phyloP scores from a whole-genome alignment of 2,888 invertebrate genomes.

The Ormyrus nitidulus region DNA sequence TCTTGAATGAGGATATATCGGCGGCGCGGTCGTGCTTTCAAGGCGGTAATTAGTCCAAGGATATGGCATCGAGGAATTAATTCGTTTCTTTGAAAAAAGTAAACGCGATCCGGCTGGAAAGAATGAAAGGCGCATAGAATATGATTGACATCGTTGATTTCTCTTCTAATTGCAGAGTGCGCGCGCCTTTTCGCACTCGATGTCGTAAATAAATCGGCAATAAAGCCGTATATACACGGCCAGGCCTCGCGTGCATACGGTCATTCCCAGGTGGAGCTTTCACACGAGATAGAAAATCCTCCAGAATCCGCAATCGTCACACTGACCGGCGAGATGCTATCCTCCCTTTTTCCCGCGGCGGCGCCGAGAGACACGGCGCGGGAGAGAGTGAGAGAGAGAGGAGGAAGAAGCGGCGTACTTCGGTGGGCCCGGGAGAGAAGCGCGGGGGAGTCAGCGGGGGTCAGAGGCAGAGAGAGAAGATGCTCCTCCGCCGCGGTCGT shows the following conservation, averaged over 20 bases:
- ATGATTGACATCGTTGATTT: not conserved
- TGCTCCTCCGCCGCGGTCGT: constrained; percentile 70
- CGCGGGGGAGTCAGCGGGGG: constrained; percentile 73
- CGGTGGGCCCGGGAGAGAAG: constrained; percentile 36
- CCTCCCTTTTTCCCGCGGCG: constrained; percentile 19
- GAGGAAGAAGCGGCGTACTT: constrained; percentile 52
- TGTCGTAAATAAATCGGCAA: too few species aligned
- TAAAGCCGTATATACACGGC: too few species aligned
- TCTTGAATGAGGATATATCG: not conserved
- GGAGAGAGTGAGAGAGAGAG: constrained; percentile 55
- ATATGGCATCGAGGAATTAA: constrained; percentile 1
- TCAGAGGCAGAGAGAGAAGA: constrained; percentile 70
- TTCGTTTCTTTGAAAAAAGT: constrained; percentile 24
- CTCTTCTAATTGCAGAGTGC: too few species aligned
- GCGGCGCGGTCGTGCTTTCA: not conserved
- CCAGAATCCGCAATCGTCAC: not conserved
- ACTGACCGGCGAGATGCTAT: not conserved
- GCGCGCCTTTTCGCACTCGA: too few species aligned
- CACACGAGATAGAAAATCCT: too few species aligned
- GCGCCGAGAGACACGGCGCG: constrained; percentile 42
- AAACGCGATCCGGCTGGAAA: not conserved
- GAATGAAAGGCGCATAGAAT: constrained; percentile 14
- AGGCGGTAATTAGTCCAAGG: constrained; percentile 12
- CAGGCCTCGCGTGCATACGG: too few species aligned
- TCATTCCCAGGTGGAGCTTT: too few species aligned